Percentiles rank a stretch among this genome's conserved stretches.
These are phyloP conservation scores for Scelioninae gen. 2 DNA, from an alignment of 2,888 invertebrate species.

Conservation along the genomic window DNA sequence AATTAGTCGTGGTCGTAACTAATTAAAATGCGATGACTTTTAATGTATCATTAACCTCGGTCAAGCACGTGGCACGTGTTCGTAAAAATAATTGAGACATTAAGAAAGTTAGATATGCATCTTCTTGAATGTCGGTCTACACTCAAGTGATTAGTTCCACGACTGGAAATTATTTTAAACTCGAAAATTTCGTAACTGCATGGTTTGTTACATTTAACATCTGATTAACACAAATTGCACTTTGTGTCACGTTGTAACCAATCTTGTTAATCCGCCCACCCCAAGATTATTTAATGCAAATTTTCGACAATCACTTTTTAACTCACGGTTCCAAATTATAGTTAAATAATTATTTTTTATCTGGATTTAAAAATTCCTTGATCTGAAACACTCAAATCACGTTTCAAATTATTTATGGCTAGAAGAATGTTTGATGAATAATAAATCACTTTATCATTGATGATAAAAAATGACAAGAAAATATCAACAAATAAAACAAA, in stretches of 20 bases:
- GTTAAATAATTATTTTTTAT: no score
- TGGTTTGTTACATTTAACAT: conserved; percentile 51
- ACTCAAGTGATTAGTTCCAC: conserved; percentile 41
- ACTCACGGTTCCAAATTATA: conserved; percentile 29
- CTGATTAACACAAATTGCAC: conserved; percentile 31
- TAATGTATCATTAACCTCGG: conserved; percentile 35
- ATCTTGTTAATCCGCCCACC: conserved; percentile 35
- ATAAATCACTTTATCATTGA: no score
- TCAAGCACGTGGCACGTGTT: conserved; percentile 22
- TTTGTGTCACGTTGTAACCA: conserved; percentile 40
- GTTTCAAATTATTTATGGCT: no score
- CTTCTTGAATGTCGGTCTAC: conserved; percentile 40
- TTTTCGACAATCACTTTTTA: conserved; percentile 20
- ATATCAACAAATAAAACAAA: no score
- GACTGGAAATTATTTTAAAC: conserved; percentile 42
- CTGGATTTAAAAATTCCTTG: no score
- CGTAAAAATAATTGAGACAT: conserved; percentile 44
- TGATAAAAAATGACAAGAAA: no score
- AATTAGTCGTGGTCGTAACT: conserved; percentile 12
- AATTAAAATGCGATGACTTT: conserved; percentile 39
- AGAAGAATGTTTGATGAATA: no score
- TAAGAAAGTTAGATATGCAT: conserved; percentile 53
- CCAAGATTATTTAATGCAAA: conserved; percentile 45
- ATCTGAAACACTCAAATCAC: no score
- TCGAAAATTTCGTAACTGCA: conserved; percentile 40